phyloP scores from a whole-genome alignment of 1,140 invertebrate species.

The Rhagoletis pomonella region DNA sequence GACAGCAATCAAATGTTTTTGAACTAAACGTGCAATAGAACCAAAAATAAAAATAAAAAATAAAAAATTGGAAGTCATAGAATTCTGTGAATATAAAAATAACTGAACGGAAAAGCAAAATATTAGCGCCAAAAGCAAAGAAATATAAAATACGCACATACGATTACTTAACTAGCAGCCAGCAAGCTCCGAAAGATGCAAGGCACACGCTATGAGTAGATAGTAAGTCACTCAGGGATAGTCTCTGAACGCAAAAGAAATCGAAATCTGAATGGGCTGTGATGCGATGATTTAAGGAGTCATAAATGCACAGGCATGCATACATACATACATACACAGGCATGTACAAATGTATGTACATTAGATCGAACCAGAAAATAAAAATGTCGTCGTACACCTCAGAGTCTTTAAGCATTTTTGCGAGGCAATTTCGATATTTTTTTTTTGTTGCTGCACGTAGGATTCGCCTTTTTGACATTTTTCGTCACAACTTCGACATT shows the following conservation, averaged over 20 bases:
- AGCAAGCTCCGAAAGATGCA: not conserved
- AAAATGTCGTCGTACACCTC: too few relatives aligned
- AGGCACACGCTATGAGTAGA: not conserved
- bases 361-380: too few relatives aligned
- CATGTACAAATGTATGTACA: not conserved
- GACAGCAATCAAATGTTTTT: slow-evolving; percentile 44
- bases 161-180: not conserved
- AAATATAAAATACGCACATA: not conserved
- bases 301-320: too few relatives aligned
- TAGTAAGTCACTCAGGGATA: too few relatives aligned
- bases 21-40: not conserved
- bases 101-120: slow-evolving; percentile 25
- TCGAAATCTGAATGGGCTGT: slow-evolving; percentile 1
- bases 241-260: not conserved
- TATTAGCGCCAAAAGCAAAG: not conserved
- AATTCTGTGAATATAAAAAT: slow-evolving; percentile 39
- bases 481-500: too few relatives aligned
- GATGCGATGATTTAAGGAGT: slow-evolving; percentile 14
- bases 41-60: not conserved
- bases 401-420: too few relatives aligned
- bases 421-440: too few relatives aligned
- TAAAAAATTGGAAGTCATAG: not conserved
- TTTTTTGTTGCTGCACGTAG: too few relatives aligned
- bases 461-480: too few relatives aligned
- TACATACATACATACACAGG: not conserved